Conservation (phyloP, 2,797 vertebrate genomes). For the Parauchenoglanis punctatus region DNA sequence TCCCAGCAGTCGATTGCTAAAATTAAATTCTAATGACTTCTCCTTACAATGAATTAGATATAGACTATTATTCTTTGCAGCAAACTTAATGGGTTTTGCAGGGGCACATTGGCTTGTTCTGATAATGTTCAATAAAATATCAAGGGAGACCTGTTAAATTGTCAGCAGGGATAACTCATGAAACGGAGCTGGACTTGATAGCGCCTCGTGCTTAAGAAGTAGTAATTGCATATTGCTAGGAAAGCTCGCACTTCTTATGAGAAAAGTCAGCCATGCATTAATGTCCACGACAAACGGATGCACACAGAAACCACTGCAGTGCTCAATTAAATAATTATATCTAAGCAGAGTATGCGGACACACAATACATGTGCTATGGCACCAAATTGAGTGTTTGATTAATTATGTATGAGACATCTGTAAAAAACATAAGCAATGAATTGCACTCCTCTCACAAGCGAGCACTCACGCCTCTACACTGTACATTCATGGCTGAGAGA, state of each 20-base stretch:
- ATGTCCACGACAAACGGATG: constrained; percentile 33
- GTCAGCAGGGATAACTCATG: constrained; percentile 47
- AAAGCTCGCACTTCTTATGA: constrained; percentile 32
- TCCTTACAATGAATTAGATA: constrained; percentile 55
- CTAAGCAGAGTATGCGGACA: constrained; percentile 70
- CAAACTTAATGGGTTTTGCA: constrained; percentile 50
- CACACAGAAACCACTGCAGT: constrained; percentile 61
- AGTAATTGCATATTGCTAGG: constrained; percentile 44
- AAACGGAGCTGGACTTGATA: constrained; percentile 45
- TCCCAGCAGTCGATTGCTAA: constrained; percentile 48
- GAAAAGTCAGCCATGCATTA: constrained; percentile 4
- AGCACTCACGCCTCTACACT: constrained; percentile 72
- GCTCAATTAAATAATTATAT: constrained; percentile 78
- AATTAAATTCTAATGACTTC: constrained; percentile 58
- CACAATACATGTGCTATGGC: constrained; percentile 75
- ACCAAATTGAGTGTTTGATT: constrained; percentile 77
- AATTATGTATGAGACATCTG: constrained; percentile 83
- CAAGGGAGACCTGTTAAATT: constrained; percentile 52
- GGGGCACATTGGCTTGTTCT: constrained; percentile 46
- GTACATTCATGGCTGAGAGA: constrained; percentile 69
- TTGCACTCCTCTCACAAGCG: constrained; percentile 77
- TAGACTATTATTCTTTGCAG: constrained; percentile 49
- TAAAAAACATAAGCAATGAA: constrained; percentile 68
- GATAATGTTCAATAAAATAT: constrained; percentile 56
- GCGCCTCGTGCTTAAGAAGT: constrained; percentile 41